These are phyloP conservation scores for Venusia cambrica DNA, from an alignment of 2,888 invertebrate species.

Conservation along the genomic window DNA sequence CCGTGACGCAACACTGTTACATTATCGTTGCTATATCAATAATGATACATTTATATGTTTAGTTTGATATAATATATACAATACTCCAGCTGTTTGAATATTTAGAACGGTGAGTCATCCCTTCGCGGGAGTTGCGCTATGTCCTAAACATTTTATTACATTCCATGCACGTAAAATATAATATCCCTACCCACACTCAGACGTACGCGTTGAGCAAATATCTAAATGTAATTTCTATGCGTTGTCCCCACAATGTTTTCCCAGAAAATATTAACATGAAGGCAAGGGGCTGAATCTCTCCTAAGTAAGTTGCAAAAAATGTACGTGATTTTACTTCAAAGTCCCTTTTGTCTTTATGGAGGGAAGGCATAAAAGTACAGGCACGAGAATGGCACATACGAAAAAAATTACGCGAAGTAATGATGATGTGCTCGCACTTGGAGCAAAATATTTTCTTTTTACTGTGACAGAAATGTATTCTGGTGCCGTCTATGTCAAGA, in stretches of 20 bases:
- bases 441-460: slow-evolving; percentile 75
- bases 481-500: slow-evolving; percentile 54
- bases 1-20: too few species aligned
- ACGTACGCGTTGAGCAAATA: slow-evolving; percentile 77
- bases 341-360: slow-evolving; percentile 81
- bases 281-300: slow-evolving; percentile 79
- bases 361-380: slow-evolving; percentile 77
- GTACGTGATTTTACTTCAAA: slow-evolving; percentile 82
- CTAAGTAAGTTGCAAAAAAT: slow-evolving; percentile 82
- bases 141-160: slow-evolving; percentile 78
- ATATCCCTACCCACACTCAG: slow-evolving; percentile 76
- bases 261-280: slow-evolving; percentile 81
- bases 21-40: too few species aligned
- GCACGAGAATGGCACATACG: slow-evolving; percentile 75
- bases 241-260: slow-evolving; percentile 80
- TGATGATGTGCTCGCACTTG: slow-evolving; percentile 77
- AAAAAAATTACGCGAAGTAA: slow-evolving; percentile 78
- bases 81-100: slow-evolving; percentile 5
- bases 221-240: slow-evolving; percentile 81
- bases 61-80: background rate
- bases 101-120: slow-evolving; percentile 9
- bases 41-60: too few species aligned
- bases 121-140: slow-evolving; percentile 37
- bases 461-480: slow-evolving; percentile 72
- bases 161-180: slow-evolving; percentile 80